A percentile compares a stretch with the other conserved stretches of the same genome.
Evolutionary conservation across 2,797 vertebrate genomes (phyloP).

Genomic region (Avahi laniger): DNA sequence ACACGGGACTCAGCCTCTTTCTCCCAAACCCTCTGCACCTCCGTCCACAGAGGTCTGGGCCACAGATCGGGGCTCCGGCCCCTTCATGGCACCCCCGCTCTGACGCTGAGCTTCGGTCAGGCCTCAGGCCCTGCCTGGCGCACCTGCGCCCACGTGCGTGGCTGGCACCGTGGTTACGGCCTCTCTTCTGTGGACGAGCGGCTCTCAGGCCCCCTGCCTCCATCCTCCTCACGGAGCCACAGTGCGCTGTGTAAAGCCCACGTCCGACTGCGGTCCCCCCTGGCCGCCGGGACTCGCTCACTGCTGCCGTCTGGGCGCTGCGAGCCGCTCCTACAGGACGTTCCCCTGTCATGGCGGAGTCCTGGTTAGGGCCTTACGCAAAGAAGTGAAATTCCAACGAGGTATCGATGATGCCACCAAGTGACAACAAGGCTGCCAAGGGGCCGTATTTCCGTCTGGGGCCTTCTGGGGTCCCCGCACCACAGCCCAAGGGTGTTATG

Average conservation of each 20-base stretch:
- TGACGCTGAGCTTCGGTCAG: rapidly evolving
- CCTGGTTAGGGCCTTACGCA: not conserved
- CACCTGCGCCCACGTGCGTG: rapidly evolving
- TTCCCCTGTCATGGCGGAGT: not conserved
- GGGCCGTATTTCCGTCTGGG: not conserved
- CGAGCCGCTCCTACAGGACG: rapidly evolving
- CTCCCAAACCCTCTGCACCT: not conserved
- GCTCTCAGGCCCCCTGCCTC: not conserved
- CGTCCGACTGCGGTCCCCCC: not conserved
- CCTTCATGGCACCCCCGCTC: too few species aligned
- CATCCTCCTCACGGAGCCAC: not conserved
- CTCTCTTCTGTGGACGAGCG: not conserved
- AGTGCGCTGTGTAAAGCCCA: not conserved
- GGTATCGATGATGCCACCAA: rapidly evolving
- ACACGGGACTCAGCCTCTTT: not conserved
- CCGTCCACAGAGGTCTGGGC: not conserved
- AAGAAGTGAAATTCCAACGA: not conserved
- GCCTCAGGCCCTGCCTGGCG: not conserved
- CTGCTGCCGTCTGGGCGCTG: rapidly evolving
- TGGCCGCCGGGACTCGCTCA: not conserved
- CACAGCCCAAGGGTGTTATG: not conserved
- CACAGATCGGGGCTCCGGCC: not conserved
- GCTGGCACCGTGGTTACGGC: not conserved
- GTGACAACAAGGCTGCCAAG: not conserved
- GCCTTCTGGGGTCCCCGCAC: not conserved